These are phyloP conservation scores for Dicyrtoma fusca DNA, from an alignment of 2,888 invertebrate genomes.

Conservation along the genomic window DNA sequence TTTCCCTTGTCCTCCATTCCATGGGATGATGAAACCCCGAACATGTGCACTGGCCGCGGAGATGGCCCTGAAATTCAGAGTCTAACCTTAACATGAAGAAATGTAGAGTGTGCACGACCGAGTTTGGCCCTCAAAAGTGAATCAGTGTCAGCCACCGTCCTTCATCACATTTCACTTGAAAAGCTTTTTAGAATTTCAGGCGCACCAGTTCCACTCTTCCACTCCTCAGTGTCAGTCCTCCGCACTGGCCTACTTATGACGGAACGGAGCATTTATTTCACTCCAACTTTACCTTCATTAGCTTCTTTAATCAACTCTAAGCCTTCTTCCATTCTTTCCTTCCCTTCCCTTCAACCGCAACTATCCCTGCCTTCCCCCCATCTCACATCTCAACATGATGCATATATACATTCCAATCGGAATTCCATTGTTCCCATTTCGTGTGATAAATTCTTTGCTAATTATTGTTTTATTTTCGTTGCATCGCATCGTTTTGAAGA, in stretches of 20 bases:
- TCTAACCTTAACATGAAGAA: conserved; percentile 21
- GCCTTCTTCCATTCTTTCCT: no score
- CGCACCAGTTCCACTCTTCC: neutral
- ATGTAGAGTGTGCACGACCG: conserved; percentile 12
- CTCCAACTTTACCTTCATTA: neutral
- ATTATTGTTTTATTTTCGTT: no score
- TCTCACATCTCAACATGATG: no score
- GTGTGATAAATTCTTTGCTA: no score
- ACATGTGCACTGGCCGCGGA: neutral
- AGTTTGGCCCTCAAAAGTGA: conserved; percentile 28
- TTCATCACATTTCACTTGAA: conserved; percentile 14
- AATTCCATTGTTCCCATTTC: neutral
- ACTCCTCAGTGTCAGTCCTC: neutral
- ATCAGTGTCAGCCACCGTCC: conserved; percentile 29
- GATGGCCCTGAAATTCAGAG: conserved; percentile 16
- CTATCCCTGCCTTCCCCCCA: no score
- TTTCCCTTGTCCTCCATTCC: neutral
- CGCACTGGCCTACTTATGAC: conserved; percentile 20
- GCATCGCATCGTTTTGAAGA: no score
- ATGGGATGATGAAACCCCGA: neutral
- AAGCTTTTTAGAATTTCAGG: conserved; percentile 6
- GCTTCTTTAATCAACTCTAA: no score
- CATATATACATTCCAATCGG: no score
- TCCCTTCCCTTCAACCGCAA: no score
- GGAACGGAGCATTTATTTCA: neutral